Percentiles rank a stretch among this genome's conserved stretches.
These are phyloP conservation scores for Gibbula magus DNA, from an alignment of 2,888 invertebrate species.

Conservation along the genomic window DNA sequence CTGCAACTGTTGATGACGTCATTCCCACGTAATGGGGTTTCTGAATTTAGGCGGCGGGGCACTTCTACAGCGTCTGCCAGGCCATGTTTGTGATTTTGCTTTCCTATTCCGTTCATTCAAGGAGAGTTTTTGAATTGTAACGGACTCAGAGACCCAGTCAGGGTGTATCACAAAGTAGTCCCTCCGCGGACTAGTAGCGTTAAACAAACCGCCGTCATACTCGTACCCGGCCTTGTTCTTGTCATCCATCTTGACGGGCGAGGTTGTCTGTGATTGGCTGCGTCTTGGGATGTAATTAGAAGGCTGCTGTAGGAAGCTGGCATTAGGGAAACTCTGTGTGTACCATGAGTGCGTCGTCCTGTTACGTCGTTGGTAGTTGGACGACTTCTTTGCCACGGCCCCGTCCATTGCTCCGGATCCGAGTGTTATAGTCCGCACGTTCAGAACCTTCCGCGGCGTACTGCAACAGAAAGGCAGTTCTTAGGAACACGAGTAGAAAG, in stretches of 20 bases:
- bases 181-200: constrained; percentile 51
- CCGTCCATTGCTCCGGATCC: neutral
- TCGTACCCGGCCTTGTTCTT: constrained; percentile 50
- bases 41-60: constrained; percentile 69
- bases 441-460: neutral
- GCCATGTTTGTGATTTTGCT: constrained; percentile 49
- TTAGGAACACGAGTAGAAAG: too few relatives aligned
- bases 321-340: constrained; percentile 52
- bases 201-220: constrained; percentile 68
- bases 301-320: constrained; percentile 40
- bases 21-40: constrained; percentile 69
- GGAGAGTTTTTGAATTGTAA: constrained; percentile 64
- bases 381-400: neutral
- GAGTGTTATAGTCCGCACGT: neutral
- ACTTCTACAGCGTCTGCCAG: constrained; percentile 64
- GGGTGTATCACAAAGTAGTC: constrained; percentile 72
- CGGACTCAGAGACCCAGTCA: constrained; percentile 72
- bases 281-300: constrained; percentile 28
- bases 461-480: neutral
- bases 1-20: constrained; percentile 12
- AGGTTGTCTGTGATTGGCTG: neutral
- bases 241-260: constrained; percentile 21
- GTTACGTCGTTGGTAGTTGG: constrained; percentile 40
- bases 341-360: constrained; percentile 61
- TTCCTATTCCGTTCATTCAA: constrained; percentile 48